Base-by-base conservation (phyloP, 2,888 invertebrate species). In the Aspidiotus rigidus region DNA sequence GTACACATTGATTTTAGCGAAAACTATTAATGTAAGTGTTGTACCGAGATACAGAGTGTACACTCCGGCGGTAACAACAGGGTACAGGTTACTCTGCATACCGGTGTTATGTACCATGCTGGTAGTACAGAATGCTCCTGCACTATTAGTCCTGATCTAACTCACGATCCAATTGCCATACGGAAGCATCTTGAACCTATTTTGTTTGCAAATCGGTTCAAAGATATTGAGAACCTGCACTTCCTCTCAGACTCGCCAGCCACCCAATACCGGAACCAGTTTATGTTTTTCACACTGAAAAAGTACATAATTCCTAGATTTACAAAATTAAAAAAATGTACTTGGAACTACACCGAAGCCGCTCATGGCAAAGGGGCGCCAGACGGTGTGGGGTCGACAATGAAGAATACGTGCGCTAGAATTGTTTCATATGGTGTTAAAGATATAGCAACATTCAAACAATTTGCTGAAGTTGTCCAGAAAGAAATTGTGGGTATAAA, bases 121-220 rank as follows among this genome's bases (percentile, higher is more conserved):
- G 49, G 49, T 11, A 62, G 62, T 13, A 71, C 62, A 8, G 69
- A 56, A 41, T 74, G 74, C 6, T 75, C 73, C 71, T 75, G 76
- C 71, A 74, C 77, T 44, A 69, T 79, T 7, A 77, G 76, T 15
- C 70, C 75, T 69, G 74, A 73, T 70, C 71, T 75, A 7, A 69
- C 74, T 10, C 78, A 79, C 74, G 74, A 75, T 62, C 75, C 77
- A 57, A 73, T 74, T 61, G 77, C 77, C n/a, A 76, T 79, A 62
- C 78, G 78, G 77, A 76, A 75, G 42, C 77, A 78, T 72, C 71
- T 78, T 44, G 64, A 72, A 69, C 77, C 77, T 71, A 71, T 76
- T 42, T 73, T 76, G 28, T 28, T 28, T 28, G 28, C 28, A 28
- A 28, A 28, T 28, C 28, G 28, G 28, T 28, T 28, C 15, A 28